Evolutionary conservation across 2,888 invertebrate species (phyloP).

Genomic region (Tenodera sinensis): DNA sequence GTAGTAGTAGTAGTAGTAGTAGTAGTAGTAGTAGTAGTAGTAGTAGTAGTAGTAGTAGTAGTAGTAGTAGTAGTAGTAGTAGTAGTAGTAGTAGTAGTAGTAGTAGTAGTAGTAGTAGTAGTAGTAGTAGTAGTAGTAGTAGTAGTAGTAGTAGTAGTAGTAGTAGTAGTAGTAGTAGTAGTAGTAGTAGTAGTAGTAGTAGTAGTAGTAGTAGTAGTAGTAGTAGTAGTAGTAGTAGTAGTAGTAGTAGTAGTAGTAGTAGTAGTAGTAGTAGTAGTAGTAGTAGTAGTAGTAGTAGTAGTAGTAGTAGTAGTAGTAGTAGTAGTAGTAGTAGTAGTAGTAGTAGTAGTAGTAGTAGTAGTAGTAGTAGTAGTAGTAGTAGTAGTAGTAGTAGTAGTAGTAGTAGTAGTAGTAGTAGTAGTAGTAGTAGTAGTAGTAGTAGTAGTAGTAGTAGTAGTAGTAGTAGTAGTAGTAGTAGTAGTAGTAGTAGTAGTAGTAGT

Average conservation of each 20-base stretch:
- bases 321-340: background rate
- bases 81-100: background rate
- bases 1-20: background rate
- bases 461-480: background rate
- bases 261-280: background rate
- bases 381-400: background rate
- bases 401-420: background rate
- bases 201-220: background rate
- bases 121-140: background rate
- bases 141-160: background rate
- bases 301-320: background rate
- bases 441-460: background rate
- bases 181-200: background rate
- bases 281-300: background rate
- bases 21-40: background rate
- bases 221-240: background rate
- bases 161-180: background rate
- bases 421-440: background rate
- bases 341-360: background rate
- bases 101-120: background rate
- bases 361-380: background rate
- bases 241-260: background rate
- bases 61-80: background rate
- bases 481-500: background rate
- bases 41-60: background rate